These are phyloP conservation scores for Leptestheria dahalacensis DNA, from an alignment of 1,140 invertebrate species.

Conservation along the genomic window DNA sequence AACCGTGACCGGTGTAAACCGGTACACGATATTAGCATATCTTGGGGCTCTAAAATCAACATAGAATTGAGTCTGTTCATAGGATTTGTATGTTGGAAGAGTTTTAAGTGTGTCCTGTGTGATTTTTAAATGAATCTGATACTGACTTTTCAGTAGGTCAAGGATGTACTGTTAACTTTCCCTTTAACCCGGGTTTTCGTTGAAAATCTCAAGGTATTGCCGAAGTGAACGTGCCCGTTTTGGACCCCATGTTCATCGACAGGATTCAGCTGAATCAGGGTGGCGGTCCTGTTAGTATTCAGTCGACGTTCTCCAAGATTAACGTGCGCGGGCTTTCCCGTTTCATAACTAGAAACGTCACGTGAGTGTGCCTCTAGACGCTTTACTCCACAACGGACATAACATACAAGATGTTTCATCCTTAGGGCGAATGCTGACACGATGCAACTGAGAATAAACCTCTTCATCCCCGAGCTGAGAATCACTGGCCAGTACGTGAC, in stretches of 20 bases:
- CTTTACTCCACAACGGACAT: background rate
- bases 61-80: background rate
- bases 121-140: background rate
- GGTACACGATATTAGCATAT: background rate
- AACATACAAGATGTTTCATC: constrained; percentile 2
- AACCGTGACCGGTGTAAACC: background rate
- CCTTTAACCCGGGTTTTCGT: background rate
- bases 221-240: constrained; percentile 16
- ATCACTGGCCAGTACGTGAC: constrained; percentile 22
- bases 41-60: background rate
- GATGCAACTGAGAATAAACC: constrained; percentile 19
- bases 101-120: background rate
- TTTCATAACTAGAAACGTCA: constrained; percentile 20
- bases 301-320: constrained; percentile 40
- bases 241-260: constrained; percentile 41
- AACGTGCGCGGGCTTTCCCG: constrained; percentile 25
- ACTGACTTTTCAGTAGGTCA: constrained; percentile 1
- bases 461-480: constrained; percentile 21
- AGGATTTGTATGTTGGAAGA: background rate
- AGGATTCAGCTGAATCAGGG: constrained; percentile 41
- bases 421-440: constrained; percentile 22
- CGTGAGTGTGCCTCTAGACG: constrained; percentile 13
- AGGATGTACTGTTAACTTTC: background rate
- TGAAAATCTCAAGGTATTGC: constrained; percentile 11
- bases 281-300: constrained; percentile 40